Evolutionary conservation across 37 sponge, comb jelly and placozoan genomes (phyloP).

Genomic region (Agelas oroides): DNA sequence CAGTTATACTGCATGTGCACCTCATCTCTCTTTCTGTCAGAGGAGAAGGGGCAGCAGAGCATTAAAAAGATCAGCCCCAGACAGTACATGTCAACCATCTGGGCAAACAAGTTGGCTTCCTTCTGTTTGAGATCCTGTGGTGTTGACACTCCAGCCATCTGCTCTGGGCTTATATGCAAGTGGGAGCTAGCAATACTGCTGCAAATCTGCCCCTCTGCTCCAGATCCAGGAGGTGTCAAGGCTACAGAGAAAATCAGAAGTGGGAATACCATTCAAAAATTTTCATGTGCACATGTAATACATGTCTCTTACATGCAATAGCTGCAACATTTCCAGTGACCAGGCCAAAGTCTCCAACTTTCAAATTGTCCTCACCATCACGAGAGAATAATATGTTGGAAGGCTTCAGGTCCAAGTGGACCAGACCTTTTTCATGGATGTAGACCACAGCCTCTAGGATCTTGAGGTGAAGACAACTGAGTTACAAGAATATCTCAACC

Average conservation of each 20-base stretch:
- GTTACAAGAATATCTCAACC: no score
- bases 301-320: not conserved
- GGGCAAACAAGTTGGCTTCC: constrained; percentile 81
- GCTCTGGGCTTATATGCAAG: constrained; percentile 88
- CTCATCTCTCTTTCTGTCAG: not conserved
- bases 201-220: not conserved
- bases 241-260: not conserved
- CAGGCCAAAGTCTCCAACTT: constrained; percentile 94
- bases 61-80: constrained; percentile 85
- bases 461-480: no score
- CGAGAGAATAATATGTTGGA: constrained; percentile 88
- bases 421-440: constrained; percentile 78
- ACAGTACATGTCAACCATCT: no score
- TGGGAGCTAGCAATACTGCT: constrained; percentile 66
- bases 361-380: constrained; percentile 56
- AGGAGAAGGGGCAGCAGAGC: constrained; percentile 48
- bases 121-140: constrained; percentile 32
- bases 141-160: constrained; percentile 7
- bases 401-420: constrained; percentile 93
- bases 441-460: constrained; percentile 82
- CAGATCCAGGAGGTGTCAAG: not conserved
- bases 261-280: no score
- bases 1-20: no score
- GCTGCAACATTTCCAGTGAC: constrained; percentile 51
- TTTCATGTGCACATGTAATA: not conserved